A percentile compares a stretch with the other conserved stretches of the same genome.
Evolutionary conservation across 2,113 vertebrate species (phyloP).

Genomic region (Salvelinus sp.): DNA sequence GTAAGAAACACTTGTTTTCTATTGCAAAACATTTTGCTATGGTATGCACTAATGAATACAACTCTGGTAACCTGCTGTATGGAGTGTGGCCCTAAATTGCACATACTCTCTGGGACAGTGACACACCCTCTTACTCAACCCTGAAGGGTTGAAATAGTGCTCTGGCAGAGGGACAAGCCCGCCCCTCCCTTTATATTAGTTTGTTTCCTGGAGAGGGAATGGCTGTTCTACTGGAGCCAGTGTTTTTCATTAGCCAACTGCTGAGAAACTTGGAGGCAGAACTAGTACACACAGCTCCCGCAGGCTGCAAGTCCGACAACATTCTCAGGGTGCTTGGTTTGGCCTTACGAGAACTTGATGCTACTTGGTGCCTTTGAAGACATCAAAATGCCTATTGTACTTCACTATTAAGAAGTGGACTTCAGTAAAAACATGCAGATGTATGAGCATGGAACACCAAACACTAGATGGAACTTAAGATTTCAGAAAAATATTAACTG

Average conservation of each 20-base stretch:
- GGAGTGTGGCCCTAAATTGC: background rate
- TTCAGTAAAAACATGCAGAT: background rate
- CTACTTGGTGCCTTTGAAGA: background rate
- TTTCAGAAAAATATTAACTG: background rate
- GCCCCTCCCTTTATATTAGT: background rate
- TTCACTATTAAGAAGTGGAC: background rate
- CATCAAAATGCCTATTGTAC: background rate
- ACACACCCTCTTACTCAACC: background rate
- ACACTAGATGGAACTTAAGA: background rate
- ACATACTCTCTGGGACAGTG: background rate
- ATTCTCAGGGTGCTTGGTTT: background rate
- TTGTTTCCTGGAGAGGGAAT: no score
- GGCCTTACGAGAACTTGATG: background rate
- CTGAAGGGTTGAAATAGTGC: background rate
- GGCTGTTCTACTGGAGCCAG: background rate
- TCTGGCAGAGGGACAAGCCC: background rate
- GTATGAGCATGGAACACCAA: background rate
- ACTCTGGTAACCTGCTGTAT: no score
- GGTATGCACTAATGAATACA: no score
- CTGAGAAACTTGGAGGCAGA: slow-evolving; percentile 2
- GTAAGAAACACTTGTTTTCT: no score
- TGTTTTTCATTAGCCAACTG: slow-evolving; percentile 12
- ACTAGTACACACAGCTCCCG: background rate
- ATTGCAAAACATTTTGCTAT: no score
- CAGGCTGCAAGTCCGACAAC: background rate